Conservation (phyloP, 2,113 vertebrate genomes). For the Charadrius vociferus region DNA sequence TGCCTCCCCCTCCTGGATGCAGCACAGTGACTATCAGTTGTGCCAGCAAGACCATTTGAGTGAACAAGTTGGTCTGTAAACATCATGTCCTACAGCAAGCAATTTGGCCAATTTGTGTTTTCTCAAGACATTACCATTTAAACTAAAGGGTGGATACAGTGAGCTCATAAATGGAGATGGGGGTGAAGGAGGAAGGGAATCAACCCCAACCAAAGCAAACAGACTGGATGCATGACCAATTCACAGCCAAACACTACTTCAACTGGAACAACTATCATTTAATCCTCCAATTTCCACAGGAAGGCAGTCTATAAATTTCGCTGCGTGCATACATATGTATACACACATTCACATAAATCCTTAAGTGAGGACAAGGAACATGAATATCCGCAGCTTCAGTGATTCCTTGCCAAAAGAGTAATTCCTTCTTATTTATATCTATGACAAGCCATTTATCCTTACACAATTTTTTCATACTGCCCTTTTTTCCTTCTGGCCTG, state of each 20-base stretch:
- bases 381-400: neutral
- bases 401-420: neutral
- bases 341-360: neutral
- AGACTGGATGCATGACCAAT: neutral
- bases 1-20: neutral
- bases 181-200: neutral
- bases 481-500: neutral
- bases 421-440: neutral
- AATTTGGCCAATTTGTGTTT: neutral
- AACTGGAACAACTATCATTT: neutral
- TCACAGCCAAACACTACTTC: neutral
- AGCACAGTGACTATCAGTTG: no score
- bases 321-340: neutral
- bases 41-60: neutral
- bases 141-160: neutral
- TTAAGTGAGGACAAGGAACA: neutral
- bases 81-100: neutral
- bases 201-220: neutral
- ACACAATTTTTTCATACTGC: neutral
- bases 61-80: neutral
- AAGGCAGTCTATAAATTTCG: neutral
- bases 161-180: neutral
- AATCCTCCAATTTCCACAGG: neutral
- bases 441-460: slow-evolving; percentile 10
- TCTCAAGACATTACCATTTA: neutral